These are phyloP conservation scores for Mirza zaza DNA, from an alignment of 2,113 vertebrate genomes.

Conservation along the genomic window DNA sequence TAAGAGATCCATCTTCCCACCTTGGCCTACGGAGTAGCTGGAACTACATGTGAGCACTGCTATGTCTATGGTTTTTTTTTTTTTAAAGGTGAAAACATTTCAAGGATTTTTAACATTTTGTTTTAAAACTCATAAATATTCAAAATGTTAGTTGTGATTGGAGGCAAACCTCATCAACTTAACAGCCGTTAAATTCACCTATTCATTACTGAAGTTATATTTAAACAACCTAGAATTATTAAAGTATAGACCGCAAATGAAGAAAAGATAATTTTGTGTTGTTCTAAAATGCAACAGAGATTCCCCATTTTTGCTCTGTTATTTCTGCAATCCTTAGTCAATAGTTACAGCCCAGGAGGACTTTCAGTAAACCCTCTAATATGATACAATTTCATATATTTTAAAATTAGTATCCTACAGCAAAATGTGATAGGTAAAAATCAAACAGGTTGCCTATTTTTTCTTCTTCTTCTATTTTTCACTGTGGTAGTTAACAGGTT, in stretches of 20 bases:
- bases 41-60: too few relatives aligned
- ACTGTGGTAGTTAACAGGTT: background rate
- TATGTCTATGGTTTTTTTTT: too few relatives aligned
- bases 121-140: slow-evolving; percentile 1
- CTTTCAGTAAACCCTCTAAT: background rate
- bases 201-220: background rate
- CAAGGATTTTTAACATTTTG: background rate
- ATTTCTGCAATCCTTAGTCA: background rate
- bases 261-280: background rate
- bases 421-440: slow-evolving; percentile 18
- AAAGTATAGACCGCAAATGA: background rate
- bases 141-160: background rate
- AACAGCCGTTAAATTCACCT: background rate
- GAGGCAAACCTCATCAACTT: background rate
- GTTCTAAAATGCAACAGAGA: background rate
- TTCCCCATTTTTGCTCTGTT: background rate
- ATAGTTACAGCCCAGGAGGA: background rate
- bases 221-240: slow-evolving; percentile 23
- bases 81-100: background rate
- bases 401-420: background rate
- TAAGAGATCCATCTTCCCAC: too few relatives aligned
- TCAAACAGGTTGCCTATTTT: background rate
- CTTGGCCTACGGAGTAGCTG: too few relatives aligned
- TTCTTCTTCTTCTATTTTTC: too few relatives aligned
- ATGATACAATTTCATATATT: background rate